These are phyloP conservation scores for Dendroctonus ponderosae DNA, from an alignment of 1,140 invertebrate species.

Conservation along the genomic window DNA sequence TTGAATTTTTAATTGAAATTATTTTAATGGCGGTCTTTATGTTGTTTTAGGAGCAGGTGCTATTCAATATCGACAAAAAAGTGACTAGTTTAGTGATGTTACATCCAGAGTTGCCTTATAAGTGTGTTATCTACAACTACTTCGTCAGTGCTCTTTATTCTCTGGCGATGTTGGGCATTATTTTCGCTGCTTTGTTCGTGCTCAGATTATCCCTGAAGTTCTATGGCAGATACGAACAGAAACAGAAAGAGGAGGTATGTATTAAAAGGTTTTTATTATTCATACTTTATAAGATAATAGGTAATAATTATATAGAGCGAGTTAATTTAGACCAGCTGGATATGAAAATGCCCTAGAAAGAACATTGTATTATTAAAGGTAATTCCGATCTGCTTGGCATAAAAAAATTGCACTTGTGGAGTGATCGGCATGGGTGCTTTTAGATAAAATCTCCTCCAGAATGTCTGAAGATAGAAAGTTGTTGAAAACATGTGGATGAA, in stretches of 20 bases:
- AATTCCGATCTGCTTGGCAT: too few relatives aligned
- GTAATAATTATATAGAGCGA: too few relatives aligned
- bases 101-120: constrained; percentile 65
- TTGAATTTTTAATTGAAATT: too few relatives aligned
- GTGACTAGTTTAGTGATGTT: constrained; percentile 57
- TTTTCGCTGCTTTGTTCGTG: constrained; percentile 36
- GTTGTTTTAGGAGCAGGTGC: constrained; percentile 55
- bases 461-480: too few relatives aligned
- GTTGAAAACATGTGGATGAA: too few relatives aligned
- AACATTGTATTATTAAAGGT: too few relatives aligned
- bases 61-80: constrained; percentile 53
- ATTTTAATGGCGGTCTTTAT: neutral
- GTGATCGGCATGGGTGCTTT: too few relatives aligned
- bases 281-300: too few relatives aligned
- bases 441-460: too few relatives aligned
- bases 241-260: constrained; percentile 55
- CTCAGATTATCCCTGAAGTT: constrained; percentile 49
- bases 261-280: constrained; percentile 34
- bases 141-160: constrained; percentile 61
- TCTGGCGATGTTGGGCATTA: constrained; percentile 51
- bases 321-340: too few relatives aligned
- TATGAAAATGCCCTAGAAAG: too few relatives aligned
- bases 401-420: too few relatives aligned
- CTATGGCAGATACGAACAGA: constrained; percentile 54
- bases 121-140: constrained; percentile 63